phyloP scores from a whole-genome alignment of 2,797 vertebrate species.

The Schizopygopsis malacanthus region DNA sequence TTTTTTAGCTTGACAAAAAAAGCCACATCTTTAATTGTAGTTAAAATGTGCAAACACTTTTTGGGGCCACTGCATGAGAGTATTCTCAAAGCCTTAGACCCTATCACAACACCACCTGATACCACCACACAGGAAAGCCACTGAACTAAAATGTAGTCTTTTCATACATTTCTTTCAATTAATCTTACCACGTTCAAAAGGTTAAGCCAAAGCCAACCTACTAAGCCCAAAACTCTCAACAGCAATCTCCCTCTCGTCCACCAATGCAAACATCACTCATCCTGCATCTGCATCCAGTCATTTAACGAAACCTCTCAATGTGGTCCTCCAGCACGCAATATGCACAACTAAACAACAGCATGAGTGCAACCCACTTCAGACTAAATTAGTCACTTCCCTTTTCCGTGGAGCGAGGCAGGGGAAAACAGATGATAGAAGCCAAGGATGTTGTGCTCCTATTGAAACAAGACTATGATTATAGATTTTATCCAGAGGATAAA shows the following conservation, averaged over 20 bases:
- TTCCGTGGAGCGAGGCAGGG: not conserved
- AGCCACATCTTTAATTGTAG: not conserved
- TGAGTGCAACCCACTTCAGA: slow-evolving; percentile 1
- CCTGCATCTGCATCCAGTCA: slow-evolving; percentile 15
- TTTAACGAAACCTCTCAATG: slow-evolving; percentile 42
- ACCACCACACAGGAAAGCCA: slow-evolving; percentile 14
- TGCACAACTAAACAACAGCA: slow-evolving; percentile 10
- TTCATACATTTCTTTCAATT: slow-evolving; percentile 2
- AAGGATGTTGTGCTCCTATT: not conserved
- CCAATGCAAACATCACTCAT: slow-evolving; percentile 44
- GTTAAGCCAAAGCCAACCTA: slow-evolving; percentile 37
- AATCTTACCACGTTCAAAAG: slow-evolving; percentile 23
- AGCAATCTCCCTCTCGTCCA: slow-evolving; percentile 35
- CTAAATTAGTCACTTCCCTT: slow-evolving; percentile 19
- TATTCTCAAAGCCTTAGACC: not conserved
- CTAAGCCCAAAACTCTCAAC: slow-evolving; percentile 34
- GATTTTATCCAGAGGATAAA: slow-evolving; percentile 37
- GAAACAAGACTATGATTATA: slow-evolving; percentile 21
- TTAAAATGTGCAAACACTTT: not conserved
- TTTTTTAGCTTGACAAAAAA: not conserved
- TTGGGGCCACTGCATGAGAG: not conserved
- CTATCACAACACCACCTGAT: not conserved
- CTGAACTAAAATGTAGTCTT: slow-evolving; percentile 24
- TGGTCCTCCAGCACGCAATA: slow-evolving; percentile 38
- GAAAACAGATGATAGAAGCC: slow-evolving; percentile 17